Conservation (phyloP, 1,140 invertebrate genomes). For the Drosophila bifasciata region DNA sequence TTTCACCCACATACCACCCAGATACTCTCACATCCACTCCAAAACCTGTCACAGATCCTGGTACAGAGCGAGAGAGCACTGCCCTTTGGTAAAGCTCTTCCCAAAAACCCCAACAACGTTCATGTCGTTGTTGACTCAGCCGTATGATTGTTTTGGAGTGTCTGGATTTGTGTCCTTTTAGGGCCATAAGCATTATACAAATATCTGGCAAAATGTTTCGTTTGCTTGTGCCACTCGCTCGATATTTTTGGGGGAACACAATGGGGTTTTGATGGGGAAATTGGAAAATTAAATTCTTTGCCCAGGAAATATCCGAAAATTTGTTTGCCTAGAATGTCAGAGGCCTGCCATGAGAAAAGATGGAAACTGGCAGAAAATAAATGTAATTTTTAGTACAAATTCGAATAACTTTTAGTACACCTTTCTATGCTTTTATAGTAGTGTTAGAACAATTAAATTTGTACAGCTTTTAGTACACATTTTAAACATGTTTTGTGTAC, state of each 20-base stretch:
- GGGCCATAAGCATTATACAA: slow-evolving; percentile 47
- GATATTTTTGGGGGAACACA: slow-evolving; percentile 20
- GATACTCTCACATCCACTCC: too few relatives aligned
- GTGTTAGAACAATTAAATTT: too few relatives aligned
- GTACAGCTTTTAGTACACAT: too few relatives aligned
- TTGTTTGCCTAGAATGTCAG: too few relatives aligned
- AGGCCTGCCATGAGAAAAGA: too few relatives aligned
- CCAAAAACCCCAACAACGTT: slow-evolving; percentile 34
- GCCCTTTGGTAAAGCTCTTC: slow-evolving; percentile 27
- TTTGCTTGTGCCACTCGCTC: too few relatives aligned
- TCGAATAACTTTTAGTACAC: too few relatives aligned
- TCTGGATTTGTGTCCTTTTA: slow-evolving; percentile 72
- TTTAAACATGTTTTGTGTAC: too few relatives aligned
- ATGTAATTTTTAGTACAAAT: too few relatives aligned
- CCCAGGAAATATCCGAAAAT: too few relatives aligned
- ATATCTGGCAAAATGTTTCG: slow-evolving; percentile 44
- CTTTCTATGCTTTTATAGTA: too few relatives aligned
- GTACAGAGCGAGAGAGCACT: slow-evolving; percentile 13
- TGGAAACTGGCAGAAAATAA: too few relatives aligned
- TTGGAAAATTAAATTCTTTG: slow-evolving; percentile 11
- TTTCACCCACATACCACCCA: slow-evolving; percentile 1
- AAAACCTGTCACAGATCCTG: slow-evolving; percentile 43
- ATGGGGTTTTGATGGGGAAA: slow-evolving; percentile 33
- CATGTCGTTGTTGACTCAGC: slow-evolving; percentile 78
- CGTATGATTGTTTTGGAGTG: slow-evolving; percentile 80